Evolutionary conservation across 2,888 invertebrate genomes (phyloP).

Genomic region (Trachelus iudaicus): DNA sequence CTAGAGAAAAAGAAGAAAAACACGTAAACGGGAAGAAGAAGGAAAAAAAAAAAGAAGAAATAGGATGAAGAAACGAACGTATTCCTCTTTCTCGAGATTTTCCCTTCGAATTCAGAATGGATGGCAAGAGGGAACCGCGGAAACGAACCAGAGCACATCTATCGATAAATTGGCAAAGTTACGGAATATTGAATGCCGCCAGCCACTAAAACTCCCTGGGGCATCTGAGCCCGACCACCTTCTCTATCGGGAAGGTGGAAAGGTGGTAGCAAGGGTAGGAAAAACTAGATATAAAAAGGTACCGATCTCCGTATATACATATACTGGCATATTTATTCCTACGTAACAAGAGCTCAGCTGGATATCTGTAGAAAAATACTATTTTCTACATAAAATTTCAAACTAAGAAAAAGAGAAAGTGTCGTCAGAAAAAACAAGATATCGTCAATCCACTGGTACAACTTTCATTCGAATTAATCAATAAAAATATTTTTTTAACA

Average conservation of each 20-base stretch:
- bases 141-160: conserved; percentile 36
- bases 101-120: conserved; percentile 27
- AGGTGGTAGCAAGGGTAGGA: conserved; percentile 13
- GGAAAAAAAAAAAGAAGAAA: not conserved
- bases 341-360: not conserved
- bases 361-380: conserved; percentile 8
- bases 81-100: conserved; percentile 7
- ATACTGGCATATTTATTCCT: not conserved
- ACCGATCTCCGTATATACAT: not conserved
- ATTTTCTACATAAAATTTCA: not conserved
- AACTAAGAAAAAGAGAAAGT: not conserved
- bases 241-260: conserved; percentile 17
- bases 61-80: not conserved
- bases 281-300: not conserved
- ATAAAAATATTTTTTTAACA: not conserved
- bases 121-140: conserved; percentile 18
- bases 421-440: not conserved
- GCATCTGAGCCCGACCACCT: conserved; percentile 21
- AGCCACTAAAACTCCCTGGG: conserved; percentile 46
- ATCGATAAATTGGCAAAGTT: conserved; percentile 55
- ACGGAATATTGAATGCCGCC: conserved; percentile 52
- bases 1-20: not conserved
- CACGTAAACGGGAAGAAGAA: not conserved
- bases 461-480: too few species aligned
- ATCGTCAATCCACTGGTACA: not conserved